phyloP scores from a whole-genome alignment of 2,888 invertebrate species.

The Polia nebulosa region DNA sequence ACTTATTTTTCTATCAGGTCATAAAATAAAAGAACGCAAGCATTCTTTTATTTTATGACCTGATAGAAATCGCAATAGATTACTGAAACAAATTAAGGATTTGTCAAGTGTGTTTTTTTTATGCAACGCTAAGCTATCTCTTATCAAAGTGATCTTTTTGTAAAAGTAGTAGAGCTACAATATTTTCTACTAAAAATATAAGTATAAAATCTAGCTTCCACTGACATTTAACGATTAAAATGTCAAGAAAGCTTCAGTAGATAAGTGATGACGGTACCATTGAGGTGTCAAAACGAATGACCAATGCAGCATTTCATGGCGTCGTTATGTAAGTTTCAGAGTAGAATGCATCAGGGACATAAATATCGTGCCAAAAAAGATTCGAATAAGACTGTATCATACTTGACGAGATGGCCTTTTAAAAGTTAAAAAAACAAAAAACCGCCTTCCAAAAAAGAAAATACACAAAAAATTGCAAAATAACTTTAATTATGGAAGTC shows the following conservation, averaged over 20 bases:
- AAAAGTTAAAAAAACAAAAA: background rate
- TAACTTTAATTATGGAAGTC: too few relatives aligned
- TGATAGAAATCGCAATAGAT: background rate
- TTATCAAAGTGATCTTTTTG: background rate
- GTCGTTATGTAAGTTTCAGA: conserved; percentile 2
- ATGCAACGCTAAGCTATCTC: too few relatives aligned
- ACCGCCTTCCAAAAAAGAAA: too few relatives aligned
- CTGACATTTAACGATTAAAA: conserved; percentile 25
- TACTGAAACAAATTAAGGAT: background rate
- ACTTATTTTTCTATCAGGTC: background rate
- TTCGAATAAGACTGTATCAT: background rate
- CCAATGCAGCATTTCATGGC: conserved; percentile 13
- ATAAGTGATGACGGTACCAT: background rate
- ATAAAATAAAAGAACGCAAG: background rate
- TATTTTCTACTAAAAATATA: background rate
- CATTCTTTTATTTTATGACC: too few relatives aligned
- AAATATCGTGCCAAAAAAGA: conserved; percentile 21
- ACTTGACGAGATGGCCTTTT: background rate
- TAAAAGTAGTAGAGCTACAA: background rate
- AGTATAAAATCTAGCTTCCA: background rate
- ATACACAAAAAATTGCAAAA: too few relatives aligned
- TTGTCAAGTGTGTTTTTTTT: background rate
- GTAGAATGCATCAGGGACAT: conserved; percentile 1
- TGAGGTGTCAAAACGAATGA: conserved; percentile 16
- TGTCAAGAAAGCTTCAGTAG: conserved; percentile 4